A percentile compares a stretch with the other conserved stretches of the same genome.
Evolutionary conservation across 2,797 vertebrate genomes (phyloP).

Genomic region (Scolopax bukidnonensis): DNA sequence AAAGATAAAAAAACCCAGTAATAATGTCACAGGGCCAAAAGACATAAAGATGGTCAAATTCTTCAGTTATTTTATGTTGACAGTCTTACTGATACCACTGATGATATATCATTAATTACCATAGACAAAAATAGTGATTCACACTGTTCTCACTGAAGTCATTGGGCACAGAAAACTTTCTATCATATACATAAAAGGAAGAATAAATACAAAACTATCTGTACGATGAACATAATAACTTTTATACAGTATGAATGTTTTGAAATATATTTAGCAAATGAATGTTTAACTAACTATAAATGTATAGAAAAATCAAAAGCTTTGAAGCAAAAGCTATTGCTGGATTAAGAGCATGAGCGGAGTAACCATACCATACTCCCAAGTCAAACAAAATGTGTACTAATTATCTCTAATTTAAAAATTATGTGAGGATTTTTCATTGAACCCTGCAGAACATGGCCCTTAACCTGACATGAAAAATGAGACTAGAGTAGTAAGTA

Average conservation of each 20-base stretch:
- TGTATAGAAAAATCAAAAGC: background rate
- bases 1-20: background rate
- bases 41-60: background rate
- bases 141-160: background rate
- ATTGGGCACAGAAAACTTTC: background rate
- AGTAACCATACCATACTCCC: background rate
- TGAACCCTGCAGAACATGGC: background rate
- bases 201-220: background rate
- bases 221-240: background rate
- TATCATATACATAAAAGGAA: background rate
- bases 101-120: background rate
- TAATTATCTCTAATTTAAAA: conserved; percentile 18
- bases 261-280: background rate
- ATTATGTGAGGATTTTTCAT: background rate
- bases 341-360: background rate
- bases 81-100: background rate
- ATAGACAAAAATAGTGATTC: background rate
- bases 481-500: background rate
- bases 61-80: background rate
- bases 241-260: background rate
- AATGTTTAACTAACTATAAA: background rate
- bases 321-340: background rate
- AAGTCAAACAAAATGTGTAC: background rate
- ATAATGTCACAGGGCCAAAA: conserved; percentile 17
- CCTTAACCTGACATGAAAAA: background rate